Conservation (phyloP, 2,888 invertebrate species). For the Agrochola macilenta region DNA sequence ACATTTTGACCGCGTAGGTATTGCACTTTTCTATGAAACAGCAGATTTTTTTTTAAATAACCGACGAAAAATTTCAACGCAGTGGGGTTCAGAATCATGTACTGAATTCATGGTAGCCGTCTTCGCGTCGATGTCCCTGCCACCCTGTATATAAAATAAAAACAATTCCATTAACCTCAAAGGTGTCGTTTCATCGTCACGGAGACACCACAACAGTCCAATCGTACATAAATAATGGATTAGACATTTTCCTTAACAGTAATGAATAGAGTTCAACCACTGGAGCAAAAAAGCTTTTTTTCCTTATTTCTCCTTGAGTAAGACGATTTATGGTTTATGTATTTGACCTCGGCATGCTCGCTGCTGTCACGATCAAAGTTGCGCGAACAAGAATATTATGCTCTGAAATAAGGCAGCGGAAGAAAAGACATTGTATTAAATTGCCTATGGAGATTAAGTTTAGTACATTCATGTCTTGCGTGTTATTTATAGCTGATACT, state of each 20-base stretch:
- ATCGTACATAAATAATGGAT: constrained; percentile 70
- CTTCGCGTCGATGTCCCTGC: too few species aligned
- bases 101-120: too few species aligned
- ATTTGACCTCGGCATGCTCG: constrained; percentile 82
- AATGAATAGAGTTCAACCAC: constrained; percentile 81
- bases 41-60: too few species aligned
- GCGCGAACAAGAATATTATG: constrained; percentile 79
- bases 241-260: constrained; percentile 76
- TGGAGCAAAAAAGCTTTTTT: constrained; percentile 78
- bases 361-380: constrained; percentile 80
- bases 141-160: too few species aligned
- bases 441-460: constrained; percentile 70
- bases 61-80: too few species aligned
- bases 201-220: constrained; percentile 48
- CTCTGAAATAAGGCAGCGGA: constrained; percentile 71
- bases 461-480: constrained; percentile 62
- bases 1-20: too few species aligned
- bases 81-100: too few species aligned
- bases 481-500: constrained; percentile 48
- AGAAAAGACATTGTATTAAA: constrained; percentile 72
- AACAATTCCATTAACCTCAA: constrained; percentile 14
- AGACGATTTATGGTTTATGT: constrained; percentile 85
- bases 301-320: constrained; percentile 78
- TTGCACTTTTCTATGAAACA: too few species aligned
- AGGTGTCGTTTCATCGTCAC: constrained; percentile 24